phyloP scores from a whole-genome alignment of 2,888 invertebrate species.

The Sympetrum striolatum region DNA sequence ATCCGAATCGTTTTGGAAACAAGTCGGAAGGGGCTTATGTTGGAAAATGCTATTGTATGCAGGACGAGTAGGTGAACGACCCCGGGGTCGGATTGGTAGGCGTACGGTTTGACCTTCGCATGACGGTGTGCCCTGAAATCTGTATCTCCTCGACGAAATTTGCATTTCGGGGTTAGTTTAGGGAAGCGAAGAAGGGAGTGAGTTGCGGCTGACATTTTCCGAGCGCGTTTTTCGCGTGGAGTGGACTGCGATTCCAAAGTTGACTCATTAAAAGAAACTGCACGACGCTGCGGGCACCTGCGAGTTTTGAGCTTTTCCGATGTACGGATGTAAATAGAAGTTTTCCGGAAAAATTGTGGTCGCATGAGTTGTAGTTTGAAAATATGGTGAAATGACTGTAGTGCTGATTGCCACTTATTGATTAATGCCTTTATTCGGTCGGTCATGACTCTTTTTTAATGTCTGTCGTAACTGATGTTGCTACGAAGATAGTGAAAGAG shows the following conservation, averaged over 20 bases:
- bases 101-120: slow-evolving; percentile 6
- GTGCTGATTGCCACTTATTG: no score
- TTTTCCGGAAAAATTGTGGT: no score
- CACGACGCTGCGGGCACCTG: not conserved
- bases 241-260: not conserved
- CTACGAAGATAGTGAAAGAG: no score
- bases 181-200: not conserved
- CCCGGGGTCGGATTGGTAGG: not conserved
- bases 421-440: no score
- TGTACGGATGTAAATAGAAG: no score
- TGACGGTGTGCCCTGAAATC: not conserved
- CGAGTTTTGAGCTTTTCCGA: not conserved
- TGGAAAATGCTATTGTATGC: not conserved
- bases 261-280: not conserved
- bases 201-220: not conserved
- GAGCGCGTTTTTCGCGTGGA: not conserved
- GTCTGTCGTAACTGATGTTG: no score
- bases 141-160: slow-evolving; percentile 14
- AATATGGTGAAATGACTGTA: no score
- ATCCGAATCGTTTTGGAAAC: not conserved
- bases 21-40: not conserved
- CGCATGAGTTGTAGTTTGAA: no score
- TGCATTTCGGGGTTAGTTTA: not conserved
- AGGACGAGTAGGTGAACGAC: not conserved
- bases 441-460: no score